phyloP scores from a whole-genome alignment of 2,888 invertebrate species.

The Orthosia gothica region DNA sequence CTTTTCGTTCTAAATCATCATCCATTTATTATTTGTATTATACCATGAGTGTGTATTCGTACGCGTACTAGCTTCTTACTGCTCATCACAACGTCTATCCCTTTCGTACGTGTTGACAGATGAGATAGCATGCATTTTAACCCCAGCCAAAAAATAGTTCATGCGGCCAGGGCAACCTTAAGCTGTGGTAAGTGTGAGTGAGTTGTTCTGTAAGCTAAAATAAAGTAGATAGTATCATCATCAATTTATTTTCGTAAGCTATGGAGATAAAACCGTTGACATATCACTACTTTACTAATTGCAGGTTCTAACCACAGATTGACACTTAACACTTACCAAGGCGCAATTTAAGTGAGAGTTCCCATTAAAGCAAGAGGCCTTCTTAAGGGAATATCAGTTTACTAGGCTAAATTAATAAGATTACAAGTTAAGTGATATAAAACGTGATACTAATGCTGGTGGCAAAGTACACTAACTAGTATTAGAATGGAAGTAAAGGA shows the following conservation, averaged over 20 bases:
- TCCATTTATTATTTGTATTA: no score
- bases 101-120: no score
- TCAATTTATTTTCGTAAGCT: background rate
- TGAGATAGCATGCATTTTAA: no score
- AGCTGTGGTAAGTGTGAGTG: no score
- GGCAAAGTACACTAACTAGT: constrained; percentile 79
- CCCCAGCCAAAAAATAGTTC: no score
- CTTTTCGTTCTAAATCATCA: no score
- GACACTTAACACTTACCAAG: constrained; percentile 20
- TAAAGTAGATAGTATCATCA: background rate
- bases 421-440: constrained; percentile 69
- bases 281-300: constrained; percentile 12
- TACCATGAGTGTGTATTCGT: no score
- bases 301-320: constrained; percentile 18
- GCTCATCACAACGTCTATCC: no score
- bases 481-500: constrained; percentile 80
- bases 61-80: no score
- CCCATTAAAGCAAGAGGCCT: constrained; percentile 11
- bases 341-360: constrained; percentile 18
- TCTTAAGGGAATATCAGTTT: constrained; percentile 30
- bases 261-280: background rate
- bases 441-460: constrained; percentile 76
- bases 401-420: constrained; percentile 57
- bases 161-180: no score
- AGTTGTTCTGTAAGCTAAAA: no score